Base-by-base conservation (phyloP, 2,888 invertebrate species). In the Oeneis ivallda region DNA sequence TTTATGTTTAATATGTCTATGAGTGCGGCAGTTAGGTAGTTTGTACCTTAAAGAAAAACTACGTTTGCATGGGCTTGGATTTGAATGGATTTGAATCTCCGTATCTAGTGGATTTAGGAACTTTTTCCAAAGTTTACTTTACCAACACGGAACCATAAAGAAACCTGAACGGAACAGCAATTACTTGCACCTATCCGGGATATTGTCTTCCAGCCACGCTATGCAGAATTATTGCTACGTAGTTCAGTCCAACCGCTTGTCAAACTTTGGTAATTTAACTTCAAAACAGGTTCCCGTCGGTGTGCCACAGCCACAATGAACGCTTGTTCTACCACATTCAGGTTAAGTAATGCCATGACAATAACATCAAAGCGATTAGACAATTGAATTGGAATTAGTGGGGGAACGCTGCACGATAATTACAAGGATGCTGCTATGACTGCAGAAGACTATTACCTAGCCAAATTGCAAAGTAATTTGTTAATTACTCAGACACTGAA, bases 221-320 rank as follows among this genome's bases (percentile, higher is more conserved):
- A 80, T 85, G 84, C 83, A 84, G 82, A 85, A 87, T 89, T 87
- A 89, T 89, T 87, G 88, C 88, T 83, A 77, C 84, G 83, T 85
- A 87, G 88, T 86, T 85, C 80, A 83, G 82, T 82, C 80, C 81
- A 81, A 84, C 86, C 86, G 84, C 87, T 84, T 88, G 89, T 90
- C 89, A 88, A 91, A 91, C 90, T 91, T 91, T 90, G 85, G 86
- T 89, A 91, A 91, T 91, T 91, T 89, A 91, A 90, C 89, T 91
- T 89, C 87, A 87, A 87, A 89, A 87, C 85, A 86, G 86, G 83
- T 84, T 85, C 76, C 85, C 79, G 84, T 79, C 81, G 84, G 84
- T 84, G 79, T 74, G 80, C 81, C 73, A 76, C 79, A 73, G 80
- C 81, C 73, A 77, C 79, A 73, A 75, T 74, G 81, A 81, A 79